phyloP scores from a whole-genome alignment of 2,888 invertebrate genomes.

The Drosophila austrosaltans region DNA sequence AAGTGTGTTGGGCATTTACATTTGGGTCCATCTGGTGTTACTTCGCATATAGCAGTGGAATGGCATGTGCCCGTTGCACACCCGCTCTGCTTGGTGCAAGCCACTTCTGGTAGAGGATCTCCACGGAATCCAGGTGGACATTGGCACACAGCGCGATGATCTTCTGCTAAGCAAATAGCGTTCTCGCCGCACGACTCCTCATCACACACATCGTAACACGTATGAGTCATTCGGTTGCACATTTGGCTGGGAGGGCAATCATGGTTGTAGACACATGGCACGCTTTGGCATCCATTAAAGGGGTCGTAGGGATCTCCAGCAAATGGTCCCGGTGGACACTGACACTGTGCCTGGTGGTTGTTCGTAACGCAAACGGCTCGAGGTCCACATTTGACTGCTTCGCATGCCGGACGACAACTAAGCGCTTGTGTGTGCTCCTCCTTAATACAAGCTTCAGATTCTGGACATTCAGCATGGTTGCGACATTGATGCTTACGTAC shows the following conservation, averaged over 20 bases:
- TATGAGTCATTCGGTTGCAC: constrained; percentile 92
- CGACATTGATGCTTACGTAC: constrained; percentile 90
- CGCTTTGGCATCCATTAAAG: constrained; percentile 89
- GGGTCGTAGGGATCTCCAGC: constrained; percentile 93
- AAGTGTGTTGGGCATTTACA: constrained; percentile 91
- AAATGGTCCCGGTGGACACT: constrained; percentile 94
- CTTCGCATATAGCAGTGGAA: constrained; percentile 90
- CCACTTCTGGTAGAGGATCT: constrained; percentile 93
- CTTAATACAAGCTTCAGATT: constrained; percentile 90
- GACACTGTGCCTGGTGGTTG: constrained; percentile 94
- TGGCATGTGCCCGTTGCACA: constrained; percentile 93
- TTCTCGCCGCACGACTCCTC: constrained; percentile 93
- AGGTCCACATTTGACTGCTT: constrained; percentile 91
- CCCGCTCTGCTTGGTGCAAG: constrained; percentile 88
- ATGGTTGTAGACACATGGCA: constrained; percentile 93
- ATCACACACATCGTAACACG: constrained; percentile 91
- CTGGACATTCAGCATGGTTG: constrained; percentile 92
- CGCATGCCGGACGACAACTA: constrained; percentile 91
- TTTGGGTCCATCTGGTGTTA: constrained; percentile 87
- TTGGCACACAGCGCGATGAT: constrained; percentile 92
- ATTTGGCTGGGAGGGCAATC: constrained; percentile 92
- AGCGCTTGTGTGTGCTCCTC: constrained; percentile 85
- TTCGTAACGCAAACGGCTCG: constrained; percentile 94
- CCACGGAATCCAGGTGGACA: constrained; percentile 93
- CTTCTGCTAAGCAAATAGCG: constrained; percentile 94